phyloP scores from a whole-genome alignment of 2,113 vertebrate genomes.

The Mola mola region DNA sequence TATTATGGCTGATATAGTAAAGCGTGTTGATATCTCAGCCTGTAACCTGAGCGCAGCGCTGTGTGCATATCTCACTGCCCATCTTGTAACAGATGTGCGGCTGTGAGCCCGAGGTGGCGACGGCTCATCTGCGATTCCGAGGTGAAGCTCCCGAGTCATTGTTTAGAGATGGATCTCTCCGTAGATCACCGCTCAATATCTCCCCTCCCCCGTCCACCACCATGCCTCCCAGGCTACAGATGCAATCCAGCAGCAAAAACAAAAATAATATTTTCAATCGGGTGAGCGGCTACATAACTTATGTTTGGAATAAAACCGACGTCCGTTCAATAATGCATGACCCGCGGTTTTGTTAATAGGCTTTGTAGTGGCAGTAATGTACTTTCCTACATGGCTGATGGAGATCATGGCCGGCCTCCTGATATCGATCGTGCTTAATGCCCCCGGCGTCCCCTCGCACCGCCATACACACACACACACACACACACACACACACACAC shows the following conservation, averaged over 20 bases:
- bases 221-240: constrained; percentile 60
- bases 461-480: constrained; percentile 22
- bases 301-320: constrained; percentile 78
- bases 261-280: constrained; percentile 71
- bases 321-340: constrained; percentile 80
- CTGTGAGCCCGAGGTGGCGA: constrained; percentile 43
- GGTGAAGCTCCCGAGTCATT: constrained; percentile 47
- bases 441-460: constrained; percentile 56
- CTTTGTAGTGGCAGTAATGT: constrained; percentile 81
- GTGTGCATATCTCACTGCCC: too few relatives aligned
- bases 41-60: too few relatives aligned
- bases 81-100: constrained; percentile 30
- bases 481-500: too few relatives aligned
- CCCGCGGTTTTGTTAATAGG: constrained; percentile 81
- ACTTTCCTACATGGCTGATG: constrained; percentile 79
- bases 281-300: constrained; percentile 72
- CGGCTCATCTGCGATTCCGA: constrained; percentile 54
- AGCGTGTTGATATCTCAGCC: too few relatives aligned
- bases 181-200: constrained; percentile 63
- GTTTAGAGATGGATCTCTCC: constrained; percentile 62
- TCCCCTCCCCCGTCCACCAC: constrained; percentile 16
- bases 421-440: constrained; percentile 75
- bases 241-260: constrained; percentile 75
- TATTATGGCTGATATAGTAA: too few relatives aligned
- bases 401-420: constrained; percentile 74